Base-by-base conservation (phyloP, 2,113 vertebrate species). In the Nothobranchius kuhntae region DNA sequence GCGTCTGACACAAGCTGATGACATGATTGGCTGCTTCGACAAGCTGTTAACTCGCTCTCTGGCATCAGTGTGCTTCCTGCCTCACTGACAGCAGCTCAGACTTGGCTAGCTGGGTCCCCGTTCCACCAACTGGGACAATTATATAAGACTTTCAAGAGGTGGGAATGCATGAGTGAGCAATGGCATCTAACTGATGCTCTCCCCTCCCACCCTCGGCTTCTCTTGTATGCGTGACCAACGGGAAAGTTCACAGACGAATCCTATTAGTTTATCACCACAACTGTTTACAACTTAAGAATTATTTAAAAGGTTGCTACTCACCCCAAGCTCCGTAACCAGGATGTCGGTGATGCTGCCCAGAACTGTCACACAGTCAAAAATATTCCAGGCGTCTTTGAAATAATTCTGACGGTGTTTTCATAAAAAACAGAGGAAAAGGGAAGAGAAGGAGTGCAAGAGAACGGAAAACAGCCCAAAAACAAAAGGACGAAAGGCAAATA, bases 311-410 rank as follows among this genome's bases (percentile, higher is more conserved):
- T 40, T 61, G 54, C 30, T 53, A 93, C 96, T 94, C 94, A 98
- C 96, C 96, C 95, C 95, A 14, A 98, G 94, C 82, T 98, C 96
- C 0, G 96, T 98, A 57, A 98, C 96, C 61, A 98, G 93, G 89
- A 98, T 98, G 89, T 98, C 96, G 0, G 96, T 98, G 83, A 98
- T 95, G 91, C 96, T 98, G 78, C 96, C 96, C 85, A 98, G 94
- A 65, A 98, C 96, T 53, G 96, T 98, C 88, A 98, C 96, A 80
- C 96, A 98, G 92, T 98, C 96, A 73, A 98, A 98, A 91, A 98
- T 91, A 71, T 98, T 98, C 96, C 96, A 98, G 91, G 96, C 95
- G 53, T 98, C 96, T 7, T 95, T 96, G 92, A 98, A 98, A 82
- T 98, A 98, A 83, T 98, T 98, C 96, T 98, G 92, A 68, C 12